Base-by-base conservation (phyloP, 2,797 vertebrate species). In the Paramormyrops hopkinsi region DNA sequence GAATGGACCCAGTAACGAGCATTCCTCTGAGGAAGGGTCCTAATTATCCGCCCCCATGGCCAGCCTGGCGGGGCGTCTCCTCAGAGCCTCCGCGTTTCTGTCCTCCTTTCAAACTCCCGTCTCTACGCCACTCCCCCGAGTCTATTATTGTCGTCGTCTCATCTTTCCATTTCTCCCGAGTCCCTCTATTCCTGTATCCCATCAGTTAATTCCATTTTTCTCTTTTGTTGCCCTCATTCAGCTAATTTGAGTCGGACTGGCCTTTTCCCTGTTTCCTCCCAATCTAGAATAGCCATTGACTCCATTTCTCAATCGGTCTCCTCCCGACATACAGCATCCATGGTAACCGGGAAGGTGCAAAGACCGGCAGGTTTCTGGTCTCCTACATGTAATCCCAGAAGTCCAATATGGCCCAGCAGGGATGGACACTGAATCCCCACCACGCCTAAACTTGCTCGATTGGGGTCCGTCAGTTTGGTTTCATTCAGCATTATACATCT, bases 141-240 rank as follows among this genome's bases (percentile, higher is more conserved):
- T 69, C 87, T 88, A 88, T 88, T 59, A 65, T 37, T 65, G 33
- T 69, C 87, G 5, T 44, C 37, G 41, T 65, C 41, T 88, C 59
- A 33, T 25, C 19, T 84, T 8, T 17, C 33, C 48, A 12, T 87
- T 19, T 29, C 33, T 50, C 50, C 88, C 22, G 6, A 65, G 84
- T n/a, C 46, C 22, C 22, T 37, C 83, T 86, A 69, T 82, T 19
- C 79, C 12, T 51, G 37, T 69, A n/a, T 22, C 46, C 17, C 25
- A 50, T 51, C 62, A 29, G 14, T 33, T 51, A 9, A 54, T 51
- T 44, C 69, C 85, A 86, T 54, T 54, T 86, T 86, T 56, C 25
- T 53, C 48, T 86, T 53, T 86, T 41, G 12, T 86, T 84, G 82
- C 82, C 85, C 85, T 86, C 85, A 56, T 54, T 86, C 4, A 11